phyloP scores from a whole-genome alignment of 2,888 invertebrate genomes.

The Panorpa germanica region DNA sequence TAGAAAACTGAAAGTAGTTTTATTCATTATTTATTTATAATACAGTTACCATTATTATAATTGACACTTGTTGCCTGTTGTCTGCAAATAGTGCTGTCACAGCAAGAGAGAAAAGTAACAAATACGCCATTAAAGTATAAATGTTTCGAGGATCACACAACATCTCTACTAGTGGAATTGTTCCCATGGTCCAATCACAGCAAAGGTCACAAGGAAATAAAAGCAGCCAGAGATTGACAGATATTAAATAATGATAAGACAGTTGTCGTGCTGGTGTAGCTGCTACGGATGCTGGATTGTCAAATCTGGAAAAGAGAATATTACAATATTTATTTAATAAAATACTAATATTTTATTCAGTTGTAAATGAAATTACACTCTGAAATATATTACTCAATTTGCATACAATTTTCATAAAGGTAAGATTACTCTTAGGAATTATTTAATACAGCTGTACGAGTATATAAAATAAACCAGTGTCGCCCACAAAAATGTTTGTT shows the following conservation, averaged over 20 bases:
- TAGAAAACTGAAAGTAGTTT: no score
- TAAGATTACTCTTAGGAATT: no score
- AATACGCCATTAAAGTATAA: constrained; percentile 51
- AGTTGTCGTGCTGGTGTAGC: constrained; percentile 67
- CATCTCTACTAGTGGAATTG: constrained; percentile 67
- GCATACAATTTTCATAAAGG: no score
- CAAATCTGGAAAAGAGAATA: constrained; percentile 70
- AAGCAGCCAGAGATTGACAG: constrained; percentile 78
- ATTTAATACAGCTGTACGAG: no score
- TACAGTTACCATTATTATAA: constrained; percentile 53
- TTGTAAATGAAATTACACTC: no score
- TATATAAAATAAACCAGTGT: no score
- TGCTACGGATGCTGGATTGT: constrained; percentile 91
- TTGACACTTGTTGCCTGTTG: constrained; percentile 40
- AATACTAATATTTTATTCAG: no score
- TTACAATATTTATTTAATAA: no score
- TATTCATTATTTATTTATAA: no score
- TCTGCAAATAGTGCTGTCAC: constrained; percentile 31
- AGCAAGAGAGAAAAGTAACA: constrained; percentile 35
- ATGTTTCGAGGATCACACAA: constrained; percentile 66
- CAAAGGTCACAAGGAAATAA: constrained; percentile 79
- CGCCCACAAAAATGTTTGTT: no score
- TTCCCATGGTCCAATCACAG: constrained; percentile 99
- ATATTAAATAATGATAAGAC: constrained; percentile 83
- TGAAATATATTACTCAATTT: no score